Percentiles rank a stretch among this genome's conserved stretches.
phyloP scores from a whole-genome alignment of 2,797 vertebrate genomes.

The Dallia pectoralis region DNA sequence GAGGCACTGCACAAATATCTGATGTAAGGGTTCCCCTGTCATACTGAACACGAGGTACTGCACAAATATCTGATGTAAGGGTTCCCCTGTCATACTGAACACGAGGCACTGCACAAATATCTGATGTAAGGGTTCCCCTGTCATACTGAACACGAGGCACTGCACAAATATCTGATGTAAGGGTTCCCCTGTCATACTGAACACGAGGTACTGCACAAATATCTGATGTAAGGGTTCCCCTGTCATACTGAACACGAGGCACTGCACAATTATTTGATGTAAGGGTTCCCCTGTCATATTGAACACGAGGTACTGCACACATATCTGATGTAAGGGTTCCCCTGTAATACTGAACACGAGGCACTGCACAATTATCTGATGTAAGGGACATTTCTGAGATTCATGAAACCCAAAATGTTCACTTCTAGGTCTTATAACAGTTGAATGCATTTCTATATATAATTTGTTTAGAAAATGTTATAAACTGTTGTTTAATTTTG shows the following conservation, averaged over 20 bases:
- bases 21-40: conserved; percentile 43
- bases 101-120: conserved; percentile 26
- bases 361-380: conserved; percentile 26
- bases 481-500: too few species aligned
- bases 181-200: conserved; percentile 41
- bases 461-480: too few species aligned
- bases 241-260: conserved; percentile 40
- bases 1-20: conserved; percentile 24
- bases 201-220: conserved; percentile 23
- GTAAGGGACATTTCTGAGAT: conserved; percentile 8
- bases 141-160: conserved; percentile 36
- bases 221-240: too few species aligned
- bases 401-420: too few species aligned
- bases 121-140: too few species aligned
- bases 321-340: too few species aligned
- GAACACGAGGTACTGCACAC: conserved; percentile 19
- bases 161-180: conserved; percentile 12
- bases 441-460: too few species aligned
- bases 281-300: conserved; percentile 44
- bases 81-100: conserved; percentile 38
- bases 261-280: conserved; percentile 12
- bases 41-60: conserved; percentile 32
- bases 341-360: conserved; percentile 39
- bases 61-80: too few species aligned
- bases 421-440: too few species aligned